phyloP scores from a whole-genome alignment of 2,797 vertebrate genomes.

The Ctenopoma kingsleyae region DNA sequence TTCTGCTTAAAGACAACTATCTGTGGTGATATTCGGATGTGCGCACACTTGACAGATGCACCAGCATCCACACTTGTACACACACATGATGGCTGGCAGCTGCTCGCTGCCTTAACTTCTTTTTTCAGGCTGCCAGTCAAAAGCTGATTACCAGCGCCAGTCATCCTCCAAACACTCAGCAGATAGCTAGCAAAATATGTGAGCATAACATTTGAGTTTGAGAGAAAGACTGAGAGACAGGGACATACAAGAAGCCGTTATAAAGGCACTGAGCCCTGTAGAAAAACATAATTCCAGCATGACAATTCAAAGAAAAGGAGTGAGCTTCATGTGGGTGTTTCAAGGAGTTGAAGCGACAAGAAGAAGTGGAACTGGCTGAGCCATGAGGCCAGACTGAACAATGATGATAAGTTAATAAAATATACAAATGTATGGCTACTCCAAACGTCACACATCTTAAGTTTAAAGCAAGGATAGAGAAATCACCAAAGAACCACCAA shows the following conservation, averaged over 20 bases:
- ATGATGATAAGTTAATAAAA: conserved; percentile 1
- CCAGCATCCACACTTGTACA: conserved; percentile 3
- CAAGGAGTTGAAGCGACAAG: background rate
- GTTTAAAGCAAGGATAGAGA: too few species aligned
- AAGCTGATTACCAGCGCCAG: conserved; percentile 71
- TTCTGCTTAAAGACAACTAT: conserved; percentile 55
- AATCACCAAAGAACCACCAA: too few species aligned
- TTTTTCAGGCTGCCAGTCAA: conserved; percentile 55
- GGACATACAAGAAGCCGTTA: conserved; percentile 12
- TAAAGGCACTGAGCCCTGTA: conserved; percentile 24
- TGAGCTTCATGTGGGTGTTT: background rate
- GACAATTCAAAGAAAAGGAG: background rate
- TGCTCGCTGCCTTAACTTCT: conserved; percentile 55
- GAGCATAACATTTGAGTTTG: conserved; percentile 30
- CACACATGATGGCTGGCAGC: conserved; percentile 49
- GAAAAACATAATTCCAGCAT: conserved; percentile 21
- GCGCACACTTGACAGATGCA: conserved; percentile 43
- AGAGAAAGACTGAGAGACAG: conserved; percentile 17
- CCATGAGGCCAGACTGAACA: background rate
- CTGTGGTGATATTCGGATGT: conserved; percentile 47
- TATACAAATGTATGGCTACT: background rate
- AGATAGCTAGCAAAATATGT: conserved; percentile 31
- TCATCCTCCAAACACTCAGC: conserved; percentile 61
- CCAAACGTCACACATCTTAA: too few species aligned
- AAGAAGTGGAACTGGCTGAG: background rate